Percentiles rank a stretch among this genome's conserved stretches.
phyloP scores from a whole-genome alignment of 2,888 invertebrate species.

The Petrophora chlorosata region DNA sequence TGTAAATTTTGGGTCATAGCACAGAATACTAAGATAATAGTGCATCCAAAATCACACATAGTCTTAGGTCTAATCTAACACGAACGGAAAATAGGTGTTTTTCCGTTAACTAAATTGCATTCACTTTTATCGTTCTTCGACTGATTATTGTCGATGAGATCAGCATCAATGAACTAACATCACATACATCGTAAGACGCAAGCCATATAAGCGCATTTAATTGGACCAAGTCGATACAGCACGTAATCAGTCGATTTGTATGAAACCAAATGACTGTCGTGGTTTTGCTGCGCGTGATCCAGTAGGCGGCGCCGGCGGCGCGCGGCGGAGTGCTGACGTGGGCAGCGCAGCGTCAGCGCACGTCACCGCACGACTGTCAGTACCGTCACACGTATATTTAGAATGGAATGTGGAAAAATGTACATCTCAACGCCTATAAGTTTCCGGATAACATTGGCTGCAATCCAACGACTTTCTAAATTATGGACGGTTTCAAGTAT shows the following conservation, averaged over 20 bases:
- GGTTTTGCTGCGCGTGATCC: constrained; percentile 65
- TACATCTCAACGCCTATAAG: constrained; percentile 58
- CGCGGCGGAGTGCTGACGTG: constrained; percentile 58
- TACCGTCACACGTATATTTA: constrained; percentile 75
- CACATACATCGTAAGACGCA: too few species aligned
- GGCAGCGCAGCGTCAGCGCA: constrained; percentile 63
- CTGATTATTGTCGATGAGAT: too few species aligned
- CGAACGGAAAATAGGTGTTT: too few species aligned
- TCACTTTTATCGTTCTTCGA: too few species aligned
- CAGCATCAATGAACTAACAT: too few species aligned
- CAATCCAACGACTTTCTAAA: constrained; percentile 55
- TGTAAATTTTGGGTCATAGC: too few species aligned
- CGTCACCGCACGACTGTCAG: constrained; percentile 60
- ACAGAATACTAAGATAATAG: too few species aligned
- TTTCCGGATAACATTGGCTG: constrained; percentile 69
- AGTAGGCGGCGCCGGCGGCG: constrained; percentile 53
- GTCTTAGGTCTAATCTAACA: too few species aligned
- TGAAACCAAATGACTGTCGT: not conserved
- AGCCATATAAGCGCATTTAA: too few species aligned
- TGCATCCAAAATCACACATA: too few species aligned
- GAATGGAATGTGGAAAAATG: constrained; percentile 71
- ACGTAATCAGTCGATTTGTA: not conserved
- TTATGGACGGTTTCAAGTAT: constrained; percentile 30
- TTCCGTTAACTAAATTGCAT: too few species aligned
- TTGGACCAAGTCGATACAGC: too few species aligned